A percentile compares a stretch with the other conserved stretches of the same genome.
phyloP scores from a whole-genome alignment of 2,888 invertebrate species.

The Drosophila siamana region DNA sequence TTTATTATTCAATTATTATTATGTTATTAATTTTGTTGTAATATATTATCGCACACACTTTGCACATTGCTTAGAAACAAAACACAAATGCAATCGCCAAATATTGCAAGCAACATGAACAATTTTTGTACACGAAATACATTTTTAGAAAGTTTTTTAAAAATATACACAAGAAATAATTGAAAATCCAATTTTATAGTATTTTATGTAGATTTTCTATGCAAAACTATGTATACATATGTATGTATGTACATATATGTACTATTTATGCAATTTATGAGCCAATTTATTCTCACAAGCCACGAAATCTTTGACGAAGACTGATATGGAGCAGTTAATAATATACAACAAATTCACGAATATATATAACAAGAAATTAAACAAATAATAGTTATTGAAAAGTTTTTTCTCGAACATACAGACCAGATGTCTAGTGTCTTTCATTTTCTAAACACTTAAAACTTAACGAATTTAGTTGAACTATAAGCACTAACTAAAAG shows the following conservation, averaged over 20 bases:
- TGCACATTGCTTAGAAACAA: slow-evolving; percentile 28
- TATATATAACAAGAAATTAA: slow-evolving; percentile 32
- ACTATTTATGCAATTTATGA: slow-evolving; percentile 62
- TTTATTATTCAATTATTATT: slow-evolving; percentile 35
- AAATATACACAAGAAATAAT: slow-evolving; percentile 48
- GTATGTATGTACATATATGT: slow-evolving; percentile 17
- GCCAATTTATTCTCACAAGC: slow-evolving; percentile 76
- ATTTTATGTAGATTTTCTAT: slow-evolving; percentile 75
- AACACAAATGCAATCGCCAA: slow-evolving; percentile 62
- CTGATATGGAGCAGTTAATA: slow-evolving; percentile 72
- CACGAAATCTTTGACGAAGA: slow-evolving; percentile 69
- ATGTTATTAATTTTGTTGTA: slow-evolving; percentile 39
- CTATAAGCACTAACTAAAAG: slow-evolving; percentile 69
- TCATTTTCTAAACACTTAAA: slow-evolving; percentile 41
- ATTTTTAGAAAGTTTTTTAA: slow-evolving; percentile 62
- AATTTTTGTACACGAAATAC: slow-evolving; percentile 56
- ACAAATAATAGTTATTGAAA: slow-evolving; percentile 42
- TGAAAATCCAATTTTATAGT: slow-evolving; percentile 61
- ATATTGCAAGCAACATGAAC: slow-evolving; percentile 69
- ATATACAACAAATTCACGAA: slow-evolving; percentile 57
- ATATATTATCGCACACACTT: slow-evolving; percentile 25
- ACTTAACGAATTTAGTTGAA: slow-evolving; percentile 76
- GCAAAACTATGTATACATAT: slow-evolving; percentile 41
- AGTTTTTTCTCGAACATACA: slow-evolving; percentile 64
- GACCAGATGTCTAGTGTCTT: slow-evolving; percentile 69